These are phyloP conservation scores for Lethenteron camtschaticum DNA, from an alignment of 2,113 vertebrate genomes.

Conservation along the genomic window DNA sequence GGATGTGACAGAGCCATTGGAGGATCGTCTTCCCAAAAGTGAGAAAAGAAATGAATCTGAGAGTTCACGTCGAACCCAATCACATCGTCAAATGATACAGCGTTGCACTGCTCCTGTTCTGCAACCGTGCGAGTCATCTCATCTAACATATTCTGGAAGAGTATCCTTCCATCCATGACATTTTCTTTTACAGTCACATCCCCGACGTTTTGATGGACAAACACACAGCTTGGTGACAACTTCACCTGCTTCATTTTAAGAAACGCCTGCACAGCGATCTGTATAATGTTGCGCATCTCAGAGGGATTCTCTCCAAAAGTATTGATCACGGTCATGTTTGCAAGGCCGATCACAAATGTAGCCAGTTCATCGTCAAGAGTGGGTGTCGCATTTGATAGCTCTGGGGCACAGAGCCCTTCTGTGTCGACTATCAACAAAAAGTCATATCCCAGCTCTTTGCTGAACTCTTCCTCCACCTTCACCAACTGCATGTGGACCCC, in stretches of 20 bases:
- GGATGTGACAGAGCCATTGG: constrained; percentile 17
- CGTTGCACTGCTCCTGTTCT: constrained; percentile 17
- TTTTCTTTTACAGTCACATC: constrained; percentile 20
- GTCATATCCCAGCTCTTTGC: constrained; percentile 7
- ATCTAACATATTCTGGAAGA: constrained; percentile 20
- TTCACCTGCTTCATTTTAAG: constrained; percentile 25
- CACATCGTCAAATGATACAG: constrained; percentile 17
- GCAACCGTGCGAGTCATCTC: constrained; percentile 20
- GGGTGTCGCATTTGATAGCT: constrained; percentile 6
- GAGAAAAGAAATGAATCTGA: constrained; percentile 15
- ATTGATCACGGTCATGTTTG: constrained; percentile 23
- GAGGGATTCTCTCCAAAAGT: constrained; percentile 26
- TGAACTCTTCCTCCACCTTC: constrained; percentile 13
- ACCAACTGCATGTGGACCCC: constrained; percentile 32
- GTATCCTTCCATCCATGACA: constrained; percentile 18
- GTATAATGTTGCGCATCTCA: constrained; percentile 16
- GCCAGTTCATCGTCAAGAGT: constrained; percentile 24
- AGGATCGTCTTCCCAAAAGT: constrained; percentile 15
- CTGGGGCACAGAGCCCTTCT: too few relatives aligned
- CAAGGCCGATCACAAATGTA: constrained; percentile 25
- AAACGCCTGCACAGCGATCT: constrained; percentile 24
- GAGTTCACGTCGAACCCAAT: constrained; percentile 13
- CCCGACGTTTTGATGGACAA: constrained; percentile 27
- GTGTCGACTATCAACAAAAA: neutral
- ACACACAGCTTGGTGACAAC: constrained; percentile 12